A percentile compares a stretch with the other conserved stretches of the same genome.
Conservation (phyloP, 2,888 invertebrate genomes). For the Athetis lepigone region DNA sequence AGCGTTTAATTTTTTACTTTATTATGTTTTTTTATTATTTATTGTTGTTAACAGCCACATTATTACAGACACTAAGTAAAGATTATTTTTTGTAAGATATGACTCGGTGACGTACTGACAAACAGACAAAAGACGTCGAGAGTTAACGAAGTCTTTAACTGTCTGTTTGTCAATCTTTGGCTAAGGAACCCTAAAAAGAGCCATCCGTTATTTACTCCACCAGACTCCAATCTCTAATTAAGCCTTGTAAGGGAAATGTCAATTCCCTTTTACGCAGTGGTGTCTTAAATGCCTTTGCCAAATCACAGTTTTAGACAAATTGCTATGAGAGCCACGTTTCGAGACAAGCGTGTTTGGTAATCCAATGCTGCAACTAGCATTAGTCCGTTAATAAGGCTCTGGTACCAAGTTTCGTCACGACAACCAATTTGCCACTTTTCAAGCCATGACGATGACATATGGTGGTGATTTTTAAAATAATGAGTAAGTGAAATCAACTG, state of each 20-base stretch:
- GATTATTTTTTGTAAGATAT: no score
- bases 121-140: no score
- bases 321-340: constrained; percentile 8
- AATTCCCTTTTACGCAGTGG: constrained; percentile 42
- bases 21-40: no score
- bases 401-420: constrained; percentile 28
- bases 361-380: constrained; percentile 36
- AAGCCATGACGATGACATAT: constrained; percentile 1
- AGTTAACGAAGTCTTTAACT: no score
- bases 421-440: constrained; percentile 32
- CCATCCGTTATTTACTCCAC: constrained; percentile 25
- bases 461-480: constrained; percentile 19
- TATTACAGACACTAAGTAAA: no score
- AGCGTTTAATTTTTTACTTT: no score
- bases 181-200: neutral
- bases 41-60: no score
- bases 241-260: constrained; percentile 35
- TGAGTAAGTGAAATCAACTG: no score
- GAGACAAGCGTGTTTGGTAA: constrained; percentile 28
- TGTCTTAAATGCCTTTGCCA: constrained; percentile 34
- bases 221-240: constrained; percentile 11
- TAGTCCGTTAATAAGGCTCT: constrained; percentile 32
- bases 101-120: no score
- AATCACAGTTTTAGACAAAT: constrained; percentile 40
- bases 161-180: no score